Evolutionary conservation across 2,797 vertebrate species (phyloP), one percentile per base, ranked within the genome.

Genomic region (Pteronotus mesoamericanus): DNA sequence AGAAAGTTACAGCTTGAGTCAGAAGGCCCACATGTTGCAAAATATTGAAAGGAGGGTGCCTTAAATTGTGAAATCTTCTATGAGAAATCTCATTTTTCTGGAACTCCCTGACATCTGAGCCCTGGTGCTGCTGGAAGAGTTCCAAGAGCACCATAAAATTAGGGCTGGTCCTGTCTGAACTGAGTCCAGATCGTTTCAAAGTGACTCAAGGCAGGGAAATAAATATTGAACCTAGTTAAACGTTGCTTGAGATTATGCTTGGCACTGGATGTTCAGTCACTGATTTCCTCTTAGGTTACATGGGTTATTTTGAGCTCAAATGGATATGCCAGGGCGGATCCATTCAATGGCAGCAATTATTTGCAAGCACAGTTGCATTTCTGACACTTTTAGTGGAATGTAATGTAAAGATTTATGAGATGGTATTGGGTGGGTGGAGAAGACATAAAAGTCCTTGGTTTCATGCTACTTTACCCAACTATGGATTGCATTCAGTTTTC

Each of bases 181-280:
- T 72, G 95, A 97, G 89, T 94, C 95, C 93, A 97, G 94, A 97
- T 98, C 95, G 93, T 97, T 98, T 97, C 96, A 97, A 98, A 98
- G 96, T 97, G 97, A 98, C 94, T 98, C 93, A 98, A 92, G 94
- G 95, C 94, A 93, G 91, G 89, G 98, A 97, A 97, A 97, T 97
- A 98, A 98, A 97, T 97, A 97, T 94, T 97, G 97, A 98, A 97
- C 95, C 97, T 97, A 97, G 98, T 98, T 97, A 98, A 98, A 96
- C 94, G 94, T 96, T 97, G 97, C 97, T 96, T 98, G 97, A 97
- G 97, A 97, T 98, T 97, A 97, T 98, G 97, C 96, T 97, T 98
- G 98, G 98, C 97, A 97, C 96, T 68, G 88, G 83, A 83, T 68
- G 86, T 96, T 94, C 96, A 89, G 96, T 96, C 97, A 97, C 98